These are phyloP conservation scores for Hoplias malabaricus DNA, from an alignment of 2,113 vertebrate species.

Conservation along the genomic window DNA sequence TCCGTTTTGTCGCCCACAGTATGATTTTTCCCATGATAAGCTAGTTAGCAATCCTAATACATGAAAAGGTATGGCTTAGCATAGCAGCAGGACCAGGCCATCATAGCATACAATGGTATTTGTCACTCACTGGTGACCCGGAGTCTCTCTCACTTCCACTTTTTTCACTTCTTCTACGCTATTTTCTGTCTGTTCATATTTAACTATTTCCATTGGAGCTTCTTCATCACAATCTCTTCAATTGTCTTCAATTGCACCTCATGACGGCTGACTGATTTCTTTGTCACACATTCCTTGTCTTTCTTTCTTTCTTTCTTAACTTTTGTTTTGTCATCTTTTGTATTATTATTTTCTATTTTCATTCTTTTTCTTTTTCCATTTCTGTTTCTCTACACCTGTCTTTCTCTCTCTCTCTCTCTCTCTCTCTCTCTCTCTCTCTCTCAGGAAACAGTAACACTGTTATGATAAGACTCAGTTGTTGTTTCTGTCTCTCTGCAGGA, in stretches of 20 bases:
- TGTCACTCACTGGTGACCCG: slow-evolving; percentile 34
- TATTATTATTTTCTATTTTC: background rate
- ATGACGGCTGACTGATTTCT: too few relatives aligned
- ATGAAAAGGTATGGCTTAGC: slow-evolving; percentile 43
- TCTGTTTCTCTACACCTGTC: slow-evolving; percentile 6
- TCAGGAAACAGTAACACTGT: slow-evolving; percentile 16
- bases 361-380: background rate
- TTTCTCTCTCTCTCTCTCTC: slow-evolving; percentile 5
- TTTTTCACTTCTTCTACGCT: too few relatives aligned
- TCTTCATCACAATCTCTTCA: background rate
- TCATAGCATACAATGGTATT: slow-evolving; percentile 33
- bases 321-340: background rate
- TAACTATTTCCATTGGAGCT: too few relatives aligned
- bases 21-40: slow-evolving; percentile 45
- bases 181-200: too few relatives aligned
- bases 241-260: too few relatives aligned
- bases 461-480: slow-evolving; percentile 36
- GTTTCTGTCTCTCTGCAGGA: slow-evolving; percentile 37
- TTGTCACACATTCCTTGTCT: background rate
- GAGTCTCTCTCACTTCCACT: slow-evolving; percentile 25
- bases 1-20: slow-evolving; percentile 23
- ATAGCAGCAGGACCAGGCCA: slow-evolving; percentile 20
- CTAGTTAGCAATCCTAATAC: slow-evolving; percentile 38
- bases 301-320: slow-evolving; percentile 8
- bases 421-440: background rate